A percentile compares a stretch with the other conserved stretches of the same genome.
phyloP scores from a whole-genome alignment of 2,113 vertebrate species.

The Aix galericulata region DNA sequence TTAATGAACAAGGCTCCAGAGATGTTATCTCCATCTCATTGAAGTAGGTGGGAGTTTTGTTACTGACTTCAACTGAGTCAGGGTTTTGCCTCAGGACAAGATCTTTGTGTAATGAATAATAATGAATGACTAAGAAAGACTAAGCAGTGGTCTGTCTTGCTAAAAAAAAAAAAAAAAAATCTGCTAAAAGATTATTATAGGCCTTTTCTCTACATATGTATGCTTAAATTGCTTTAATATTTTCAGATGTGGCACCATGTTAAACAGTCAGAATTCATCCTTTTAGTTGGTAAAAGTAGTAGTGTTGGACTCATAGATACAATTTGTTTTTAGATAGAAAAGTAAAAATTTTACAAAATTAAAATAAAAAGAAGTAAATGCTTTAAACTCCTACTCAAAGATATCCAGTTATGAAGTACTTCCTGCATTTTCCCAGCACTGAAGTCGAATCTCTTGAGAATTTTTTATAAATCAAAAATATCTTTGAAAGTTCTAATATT shows the following conservation, averaged over 20 bases:
- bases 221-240: neutral
- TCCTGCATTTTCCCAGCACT: slow-evolving; percentile 39
- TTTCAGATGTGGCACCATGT: neutral
- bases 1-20: neutral
- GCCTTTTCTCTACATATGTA: neutral
- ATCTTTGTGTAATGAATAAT: slow-evolving; percentile 17
- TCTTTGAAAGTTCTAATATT: slow-evolving; percentile 28
- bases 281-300: neutral
- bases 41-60: slow-evolving; percentile 1
- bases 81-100: slow-evolving; percentile 35
- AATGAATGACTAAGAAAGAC: neutral
- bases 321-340: slow-evolving; percentile 40
- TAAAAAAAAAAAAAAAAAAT: neutral
- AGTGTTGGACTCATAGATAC: neutral
- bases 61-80: slow-evolving; percentile 8
- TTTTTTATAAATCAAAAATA: slow-evolving; percentile 41
- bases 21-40: neutral
- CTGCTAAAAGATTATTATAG: neutral
- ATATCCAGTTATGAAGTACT: slow-evolving; percentile 50
- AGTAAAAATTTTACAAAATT: slow-evolving; percentile 42
- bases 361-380: neutral
- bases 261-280: neutral
- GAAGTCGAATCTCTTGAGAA: slow-evolving; percentile 26
- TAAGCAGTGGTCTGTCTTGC: neutral
- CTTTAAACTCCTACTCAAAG: slow-evolving; percentile 64